A percentile compares a stretch with the other conserved stretches of the same genome.
phyloP scores from a whole-genome alignment of 2,888 invertebrate species.

The Zhuqinia jingwanae region DNA sequence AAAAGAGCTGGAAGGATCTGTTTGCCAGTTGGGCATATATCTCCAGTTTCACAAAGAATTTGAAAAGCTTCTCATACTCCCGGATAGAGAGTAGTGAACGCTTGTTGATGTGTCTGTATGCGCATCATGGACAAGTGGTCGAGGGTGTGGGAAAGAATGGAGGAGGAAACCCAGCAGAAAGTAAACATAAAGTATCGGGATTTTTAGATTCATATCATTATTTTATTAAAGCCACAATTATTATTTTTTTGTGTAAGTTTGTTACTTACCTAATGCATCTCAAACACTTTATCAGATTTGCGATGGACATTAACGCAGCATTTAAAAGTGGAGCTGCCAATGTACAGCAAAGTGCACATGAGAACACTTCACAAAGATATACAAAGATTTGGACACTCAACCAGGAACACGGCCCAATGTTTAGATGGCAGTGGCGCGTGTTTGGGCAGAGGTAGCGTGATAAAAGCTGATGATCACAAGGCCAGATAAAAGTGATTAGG shows the following conservation, averaged over 20 bases:
- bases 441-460: conserved; percentile 1
- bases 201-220: not conserved
- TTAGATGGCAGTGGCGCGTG: not conserved
- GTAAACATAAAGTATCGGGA: too few relatives aligned
- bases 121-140: too few relatives aligned
- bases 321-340: not conserved
- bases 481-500: conserved; percentile 21
- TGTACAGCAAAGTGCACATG: not conserved
- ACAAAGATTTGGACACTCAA: not conserved
- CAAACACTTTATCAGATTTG: conserved; percentile 28
- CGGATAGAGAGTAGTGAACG: not conserved
- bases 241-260: too few relatives aligned
- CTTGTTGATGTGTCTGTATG: not conserved
- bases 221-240: too few relatives aligned
- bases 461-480: conserved; percentile 36
- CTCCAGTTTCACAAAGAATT: not conserved
- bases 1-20: not conserved
- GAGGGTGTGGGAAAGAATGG: too few relatives aligned
- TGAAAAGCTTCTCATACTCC: not conserved
- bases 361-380: conserved; percentile 13
- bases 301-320: conserved; percentile 2
- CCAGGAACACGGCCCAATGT: not conserved
- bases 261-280: conserved; percentile 14
- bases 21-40: not conserved
- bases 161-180: not conserved